These are phyloP conservation scores for Contarinia nasturtii DNA, from an alignment of 1,140 invertebrate species.

Conservation along the genomic window DNA sequence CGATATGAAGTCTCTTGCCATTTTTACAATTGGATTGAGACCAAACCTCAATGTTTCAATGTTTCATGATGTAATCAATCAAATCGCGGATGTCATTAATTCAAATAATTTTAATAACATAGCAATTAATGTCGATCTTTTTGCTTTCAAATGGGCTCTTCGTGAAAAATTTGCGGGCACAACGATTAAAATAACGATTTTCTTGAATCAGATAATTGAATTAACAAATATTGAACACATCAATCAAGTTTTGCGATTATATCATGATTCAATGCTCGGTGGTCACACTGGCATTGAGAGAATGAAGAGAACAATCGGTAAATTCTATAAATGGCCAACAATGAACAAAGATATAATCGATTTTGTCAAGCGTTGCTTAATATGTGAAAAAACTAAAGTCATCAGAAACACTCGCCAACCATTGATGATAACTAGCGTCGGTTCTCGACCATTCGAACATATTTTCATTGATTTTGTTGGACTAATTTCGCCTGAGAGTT, in stretches of 20 bases:
- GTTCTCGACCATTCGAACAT: slow-evolving; percentile 11
- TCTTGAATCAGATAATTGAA: too few relatives aligned
- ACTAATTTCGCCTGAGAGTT: slow-evolving; percentile 7
- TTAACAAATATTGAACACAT: too few relatives aligned
- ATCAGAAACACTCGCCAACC: slow-evolving; percentile 11
- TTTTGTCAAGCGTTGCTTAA: slow-evolving; percentile 11
- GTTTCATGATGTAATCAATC: too few relatives aligned
- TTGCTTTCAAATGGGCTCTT: too few relatives aligned
- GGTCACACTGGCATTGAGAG: slow-evolving; percentile 13
- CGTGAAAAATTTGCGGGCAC: too few relatives aligned
- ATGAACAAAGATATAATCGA: slow-evolving; percentile 11
- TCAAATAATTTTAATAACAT: too few relatives aligned
- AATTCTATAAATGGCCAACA: slow-evolving; percentile 13
- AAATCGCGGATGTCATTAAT: too few relatives aligned
- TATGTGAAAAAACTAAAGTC: slow-evolving; percentile 13
- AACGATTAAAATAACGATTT: too few relatives aligned
- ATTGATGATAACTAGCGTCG: slow-evolving; percentile 6
- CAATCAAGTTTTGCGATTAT: neutral
- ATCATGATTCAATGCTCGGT: slow-evolving; percentile 11
- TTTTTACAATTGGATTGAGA: too few relatives aligned
- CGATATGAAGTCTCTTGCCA: too few relatives aligned
- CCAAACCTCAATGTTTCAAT: too few relatives aligned
- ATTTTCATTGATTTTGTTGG: slow-evolving; percentile 15
- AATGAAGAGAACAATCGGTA: slow-evolving; percentile 8
- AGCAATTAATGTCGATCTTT: too few relatives aligned